Conservation (phyloP, 1,140 invertebrate genomes). For the Pogonomyrmex californicus region DNA sequence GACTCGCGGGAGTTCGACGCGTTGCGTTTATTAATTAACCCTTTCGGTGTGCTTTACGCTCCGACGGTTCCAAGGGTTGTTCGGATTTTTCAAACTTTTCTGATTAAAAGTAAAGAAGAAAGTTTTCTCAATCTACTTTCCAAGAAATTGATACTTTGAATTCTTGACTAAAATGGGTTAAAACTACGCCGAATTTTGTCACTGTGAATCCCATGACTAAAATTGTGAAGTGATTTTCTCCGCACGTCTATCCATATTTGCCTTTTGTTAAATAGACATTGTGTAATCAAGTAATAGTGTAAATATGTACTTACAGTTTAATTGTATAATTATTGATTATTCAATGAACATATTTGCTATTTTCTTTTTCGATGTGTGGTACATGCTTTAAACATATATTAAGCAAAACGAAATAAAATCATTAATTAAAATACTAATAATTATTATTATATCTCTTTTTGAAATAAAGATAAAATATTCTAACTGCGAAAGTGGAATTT, state of each 20-base stretch:
- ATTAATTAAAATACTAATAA: neutral
- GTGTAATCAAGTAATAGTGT: constrained; percentile 22
- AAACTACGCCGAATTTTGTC: constrained; percentile 33
- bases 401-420: neutral
- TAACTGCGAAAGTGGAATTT: neutral
- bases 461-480: neutral
- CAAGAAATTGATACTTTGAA: constrained; percentile 62
- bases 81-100: constrained; percentile 61
- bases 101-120: constrained; percentile 53
- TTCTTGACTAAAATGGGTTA: constrained; percentile 47
- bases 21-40: constrained; percentile 65
- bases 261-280: neutral
- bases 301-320: constrained; percentile 17
- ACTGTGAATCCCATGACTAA: neutral
- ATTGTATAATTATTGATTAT: neutral
- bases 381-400: neutral
- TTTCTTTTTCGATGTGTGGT: neutral
- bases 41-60: constrained; percentile 55
- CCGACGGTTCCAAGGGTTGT: constrained; percentile 38
- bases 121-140: constrained; percentile 52
- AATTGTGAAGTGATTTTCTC: constrained; percentile 19
- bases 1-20: constrained; percentile 17
- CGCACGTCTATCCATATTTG: neutral
- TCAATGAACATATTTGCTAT: constrained; percentile 2
- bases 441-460: neutral